Percentiles rank a stretch among this genome's conserved stretches.
Evolutionary conservation across 2,797 vertebrate species (phyloP).

Genomic region (Ficedula albicollis): DNA sequence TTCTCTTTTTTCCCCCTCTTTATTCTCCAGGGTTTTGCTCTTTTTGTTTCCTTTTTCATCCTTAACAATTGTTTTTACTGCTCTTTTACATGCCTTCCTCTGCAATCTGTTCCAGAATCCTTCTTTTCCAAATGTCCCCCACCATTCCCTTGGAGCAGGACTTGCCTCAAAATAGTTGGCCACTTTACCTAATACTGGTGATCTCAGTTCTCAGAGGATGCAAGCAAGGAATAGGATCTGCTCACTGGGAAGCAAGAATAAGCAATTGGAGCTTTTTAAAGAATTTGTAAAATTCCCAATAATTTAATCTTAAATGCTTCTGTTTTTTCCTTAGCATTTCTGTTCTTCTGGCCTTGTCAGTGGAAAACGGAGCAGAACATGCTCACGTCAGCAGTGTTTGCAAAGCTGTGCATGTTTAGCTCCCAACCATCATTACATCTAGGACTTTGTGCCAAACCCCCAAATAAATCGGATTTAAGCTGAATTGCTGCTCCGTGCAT

Average conservation of each 20-base stretch:
- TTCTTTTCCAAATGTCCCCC: background rate
- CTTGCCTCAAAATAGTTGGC: background rate
- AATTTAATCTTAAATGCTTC: background rate
- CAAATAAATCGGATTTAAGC: background rate
- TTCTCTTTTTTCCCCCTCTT: background rate
- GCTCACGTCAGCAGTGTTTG: background rate
- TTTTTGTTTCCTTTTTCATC: background rate
- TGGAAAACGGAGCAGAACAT: background rate
- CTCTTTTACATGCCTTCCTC: background rate
- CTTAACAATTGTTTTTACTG: background rate
- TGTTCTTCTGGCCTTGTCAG: background rate
- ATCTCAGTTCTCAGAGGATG: background rate
- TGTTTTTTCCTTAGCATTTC: background rate
- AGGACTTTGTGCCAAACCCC: background rate
- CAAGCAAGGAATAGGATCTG: background rate
- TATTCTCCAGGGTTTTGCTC: background rate
- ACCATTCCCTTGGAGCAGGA: background rate
- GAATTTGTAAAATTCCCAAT: background rate
- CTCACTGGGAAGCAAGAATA: background rate
- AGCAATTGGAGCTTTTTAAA: background rate
- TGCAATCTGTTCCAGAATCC: background rate
- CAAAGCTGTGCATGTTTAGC: background rate
- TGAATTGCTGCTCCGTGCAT: background rate
- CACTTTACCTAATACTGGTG: background rate
- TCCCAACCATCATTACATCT: background rate